Evolutionary conservation across 2,113 vertebrate species (phyloP), one percentile per base, ranked within the genome.

Genomic region (Rutilus rutilus): DNA sequence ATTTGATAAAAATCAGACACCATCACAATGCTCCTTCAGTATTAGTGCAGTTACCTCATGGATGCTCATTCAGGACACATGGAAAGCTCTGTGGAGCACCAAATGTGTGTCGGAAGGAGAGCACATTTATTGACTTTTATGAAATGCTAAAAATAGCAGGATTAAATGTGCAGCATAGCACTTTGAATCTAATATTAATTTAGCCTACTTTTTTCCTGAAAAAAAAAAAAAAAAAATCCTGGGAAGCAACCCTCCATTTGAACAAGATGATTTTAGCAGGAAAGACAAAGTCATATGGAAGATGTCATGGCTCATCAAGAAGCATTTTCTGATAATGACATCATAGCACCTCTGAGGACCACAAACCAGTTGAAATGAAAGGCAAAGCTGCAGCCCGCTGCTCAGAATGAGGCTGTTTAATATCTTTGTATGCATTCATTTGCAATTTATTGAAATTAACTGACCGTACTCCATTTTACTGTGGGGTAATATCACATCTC

Each of bases 371-470:
- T 50, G 17, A n/a, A 85, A 50, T 77, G 25, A 77, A 52, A 67
- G 59, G 36, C 64, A 71, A 12, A 74, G 23, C 74, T 54, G 52
- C 62, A 27, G 17, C 33, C 39, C 5, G 19, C 6, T 25, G 15
- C 15, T 69, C 33, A 50, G 30, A 60, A 78, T 85, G 36, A 54
- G 21, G 19, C 25, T 69, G 11, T 78, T 85, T 25, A 11, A 11
- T 78, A 64, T 71, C 21, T 84, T 47, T 78, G 75, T 80, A 30
- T 9, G 12, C 60, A 15, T 82, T 88, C 60, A 33, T 59, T 62
- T 77, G 12, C 65, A 69, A 88, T 86, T 73, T 82, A 23, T 54
- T 33, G 21, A 69, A 85, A 85, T 85, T 45, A 85, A 85, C 82
- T 76, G 78, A 76, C 69, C 60, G 1, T 85, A n/a, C 30, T 59